These are phyloP conservation scores for Montifringilla adamsi DNA, from an alignment of 2,113 vertebrate species.

Conservation along the genomic window DNA sequence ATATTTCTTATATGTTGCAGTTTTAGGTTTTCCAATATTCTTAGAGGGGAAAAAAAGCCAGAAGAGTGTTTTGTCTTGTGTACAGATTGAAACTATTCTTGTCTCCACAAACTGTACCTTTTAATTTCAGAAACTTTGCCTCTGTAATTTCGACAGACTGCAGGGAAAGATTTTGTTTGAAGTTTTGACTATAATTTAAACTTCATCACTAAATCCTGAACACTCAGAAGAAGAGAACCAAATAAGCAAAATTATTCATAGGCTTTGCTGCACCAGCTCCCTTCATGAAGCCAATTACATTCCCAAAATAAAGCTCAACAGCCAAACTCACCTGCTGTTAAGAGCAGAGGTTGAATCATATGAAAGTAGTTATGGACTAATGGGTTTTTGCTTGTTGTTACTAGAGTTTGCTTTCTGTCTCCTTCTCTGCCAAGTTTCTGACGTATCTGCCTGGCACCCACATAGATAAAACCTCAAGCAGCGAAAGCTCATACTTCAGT, in stretches of 20 bases:
- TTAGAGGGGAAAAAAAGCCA: not conserved
- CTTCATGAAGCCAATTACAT: constrained; percentile 3
- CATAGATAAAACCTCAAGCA: not conserved
- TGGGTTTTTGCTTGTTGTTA: not conserved
- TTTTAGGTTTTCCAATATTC: not conserved
- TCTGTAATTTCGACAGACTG: not conserved
- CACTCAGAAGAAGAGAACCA: not conserved
- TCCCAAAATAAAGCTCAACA: not conserved
- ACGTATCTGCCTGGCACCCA: constrained; percentile 3
- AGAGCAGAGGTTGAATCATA: not conserved
- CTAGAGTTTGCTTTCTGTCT: not conserved
- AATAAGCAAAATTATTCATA: not conserved
- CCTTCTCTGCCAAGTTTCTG: constrained; percentile 15
- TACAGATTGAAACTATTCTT: not conserved
- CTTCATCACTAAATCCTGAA: not conserved
- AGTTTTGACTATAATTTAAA: not conserved
- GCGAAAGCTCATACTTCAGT: not conserved
- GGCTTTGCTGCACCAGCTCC: not conserved
- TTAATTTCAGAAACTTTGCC: constrained; percentile 19
- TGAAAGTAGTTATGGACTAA: not conserved
- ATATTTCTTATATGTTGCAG: not conserved
- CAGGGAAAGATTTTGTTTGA: not conserved
- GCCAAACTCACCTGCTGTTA: constrained; percentile 24
- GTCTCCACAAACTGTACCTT: not conserved
- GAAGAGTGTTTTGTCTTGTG: not conserved